A percentile compares a stretch with the other conserved stretches of the same genome.
phyloP scores from a whole-genome alignment of 2,113 vertebrate genomes.

The Epinephelus moara region DNA sequence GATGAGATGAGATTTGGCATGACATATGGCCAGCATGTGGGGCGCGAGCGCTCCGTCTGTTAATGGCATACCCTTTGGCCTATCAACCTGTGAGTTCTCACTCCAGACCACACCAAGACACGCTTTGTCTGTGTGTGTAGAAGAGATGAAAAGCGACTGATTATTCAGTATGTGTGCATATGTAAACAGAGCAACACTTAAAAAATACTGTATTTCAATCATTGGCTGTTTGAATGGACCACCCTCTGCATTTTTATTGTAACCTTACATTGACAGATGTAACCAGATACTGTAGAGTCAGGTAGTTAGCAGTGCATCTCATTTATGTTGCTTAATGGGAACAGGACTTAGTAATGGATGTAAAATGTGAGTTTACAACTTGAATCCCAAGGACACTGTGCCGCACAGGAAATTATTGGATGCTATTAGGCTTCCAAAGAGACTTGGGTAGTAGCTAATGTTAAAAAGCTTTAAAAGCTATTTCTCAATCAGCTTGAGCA shows the following conservation, averaged over 20 bases:
- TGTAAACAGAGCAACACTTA: neutral
- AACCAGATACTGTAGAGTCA: neutral
- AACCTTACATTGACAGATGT: too few relatives aligned
- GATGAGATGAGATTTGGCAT: constrained; percentile 59
- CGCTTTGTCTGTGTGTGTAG: neutral
- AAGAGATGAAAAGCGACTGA: neutral
- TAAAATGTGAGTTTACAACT: neutral
- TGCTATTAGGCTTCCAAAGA: neutral
- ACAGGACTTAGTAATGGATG: neutral
- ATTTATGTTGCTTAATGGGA: neutral
- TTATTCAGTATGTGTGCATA: neutral
- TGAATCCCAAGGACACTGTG: neutral
- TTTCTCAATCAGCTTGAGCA: too few relatives aligned
- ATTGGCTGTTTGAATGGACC: neutral
- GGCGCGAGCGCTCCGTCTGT: constrained; percentile 58
- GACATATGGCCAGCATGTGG: constrained; percentile 71
- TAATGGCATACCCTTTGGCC: constrained; percentile 69
- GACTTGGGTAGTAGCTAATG: neutral
- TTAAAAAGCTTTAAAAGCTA: neutral
- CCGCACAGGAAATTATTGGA: neutral
- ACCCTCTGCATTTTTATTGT: neutral
- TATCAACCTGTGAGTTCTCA: constrained; percentile 41
- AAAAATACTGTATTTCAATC: neutral
- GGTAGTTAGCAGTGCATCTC: neutral
- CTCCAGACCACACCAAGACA: constrained; percentile 26